Base-by-base conservation (phyloP, 2,888 invertebrate genomes). In the Leptopilina myrica region DNA sequence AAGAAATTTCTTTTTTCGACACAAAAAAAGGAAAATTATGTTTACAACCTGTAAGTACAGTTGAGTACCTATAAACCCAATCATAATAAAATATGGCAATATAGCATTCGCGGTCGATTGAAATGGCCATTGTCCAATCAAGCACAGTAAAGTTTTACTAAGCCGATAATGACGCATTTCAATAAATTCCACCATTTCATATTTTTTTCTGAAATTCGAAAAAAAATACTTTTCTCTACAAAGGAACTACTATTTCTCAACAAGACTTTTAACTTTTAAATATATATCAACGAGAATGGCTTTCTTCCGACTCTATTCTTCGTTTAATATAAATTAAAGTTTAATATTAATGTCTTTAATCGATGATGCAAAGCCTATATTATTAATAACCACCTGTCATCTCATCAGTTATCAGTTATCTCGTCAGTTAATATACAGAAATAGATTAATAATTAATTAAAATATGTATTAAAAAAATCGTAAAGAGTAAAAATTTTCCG, bases 81-180 rank as follows among this genome's bases (percentile, higher is more conserved):
- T 49, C 69, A 69, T 26, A 49, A 53, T 53, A 53, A 7, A 20
- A 26, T 53, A 69, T 20, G 26, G 26, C 43, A 43, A 7, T 0
- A 33, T 49, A 20, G 67, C 20, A 49, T 53, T 49, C 2, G 5
- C 26, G 9, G 46, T 7, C 1, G 69, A 53, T 33, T 69, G 69
- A 69, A 69, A 46, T 14, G 69, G 69, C 69, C 53, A 69, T 69
- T 49, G 53, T 69, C 69, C 69, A 26, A 69, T 26, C 2, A 69
- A 12, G 14, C 53, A 69, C 11, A 53, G 26, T 6, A 69, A 8
- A 53, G 53, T 53, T 49, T 49, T 69, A 49, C 53, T 69, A 20
- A 53, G 11, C 26, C 20, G 5, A 14, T 53, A 69, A 26, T 49
- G 26, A 53, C 49, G 43, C 12, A 49, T 69, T 49, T 53, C 69